phyloP scores from a whole-genome alignment of 2,797 vertebrate species.

The Delichon dasypus region DNA sequence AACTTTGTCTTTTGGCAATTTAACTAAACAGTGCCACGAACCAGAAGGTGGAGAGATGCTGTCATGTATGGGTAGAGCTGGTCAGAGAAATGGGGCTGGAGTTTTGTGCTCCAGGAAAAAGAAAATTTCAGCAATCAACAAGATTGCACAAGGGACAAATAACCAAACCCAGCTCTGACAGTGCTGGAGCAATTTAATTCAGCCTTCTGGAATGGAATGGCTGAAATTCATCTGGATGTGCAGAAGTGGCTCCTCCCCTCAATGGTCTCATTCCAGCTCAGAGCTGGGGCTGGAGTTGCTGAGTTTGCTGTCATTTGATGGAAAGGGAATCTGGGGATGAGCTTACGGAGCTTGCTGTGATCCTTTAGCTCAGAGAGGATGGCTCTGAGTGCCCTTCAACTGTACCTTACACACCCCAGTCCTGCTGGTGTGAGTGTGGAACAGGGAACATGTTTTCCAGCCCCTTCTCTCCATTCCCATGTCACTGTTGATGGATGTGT shows the following conservation, averaged over 20 bases:
- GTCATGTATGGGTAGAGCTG: background rate
- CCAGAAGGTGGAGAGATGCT: background rate
- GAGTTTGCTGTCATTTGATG: background rate
- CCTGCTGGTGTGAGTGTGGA: background rate
- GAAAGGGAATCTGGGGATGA: background rate
- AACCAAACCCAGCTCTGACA: background rate
- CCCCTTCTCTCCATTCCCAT: background rate
- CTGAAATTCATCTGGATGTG: background rate
- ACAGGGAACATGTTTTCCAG: background rate
- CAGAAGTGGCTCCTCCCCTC: background rate
- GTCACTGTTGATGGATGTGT: background rate
- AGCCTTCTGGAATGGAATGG: background rate
- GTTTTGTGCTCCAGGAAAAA: background rate
- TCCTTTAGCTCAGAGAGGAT: background rate
- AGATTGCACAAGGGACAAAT: background rate
- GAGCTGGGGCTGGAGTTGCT: background rate
- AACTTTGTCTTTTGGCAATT: background rate
- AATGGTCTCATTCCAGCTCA: background rate
- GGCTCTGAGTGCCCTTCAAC: background rate
- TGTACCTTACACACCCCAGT: background rate
- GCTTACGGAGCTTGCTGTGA: background rate
- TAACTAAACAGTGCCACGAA: background rate
- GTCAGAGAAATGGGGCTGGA: background rate
- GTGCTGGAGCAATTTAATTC: background rate
- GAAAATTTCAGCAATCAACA: background rate